Conservation (phyloP, 2,888 invertebrate species). For the Ectemnius cavifrons region DNA sequence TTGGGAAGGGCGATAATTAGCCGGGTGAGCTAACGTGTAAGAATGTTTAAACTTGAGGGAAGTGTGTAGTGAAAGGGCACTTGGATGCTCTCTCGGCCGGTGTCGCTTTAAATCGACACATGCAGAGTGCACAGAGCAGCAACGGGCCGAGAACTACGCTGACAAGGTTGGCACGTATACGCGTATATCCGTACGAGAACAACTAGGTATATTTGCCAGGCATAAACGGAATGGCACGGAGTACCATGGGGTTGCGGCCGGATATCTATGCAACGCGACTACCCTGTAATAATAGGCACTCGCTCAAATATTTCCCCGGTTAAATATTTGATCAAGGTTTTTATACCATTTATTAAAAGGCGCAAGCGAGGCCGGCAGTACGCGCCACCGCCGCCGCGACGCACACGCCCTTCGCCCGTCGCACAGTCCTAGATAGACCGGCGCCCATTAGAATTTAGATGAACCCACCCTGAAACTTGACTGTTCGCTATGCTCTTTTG, state of each 20-base stretch:
- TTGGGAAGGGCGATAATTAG: constrained; percentile 40
- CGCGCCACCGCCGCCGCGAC: constrained; percentile 13
- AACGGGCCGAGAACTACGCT: too few species aligned
- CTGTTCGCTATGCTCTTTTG: not conserved
- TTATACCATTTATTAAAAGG: constrained; percentile 75
- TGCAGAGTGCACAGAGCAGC: constrained; percentile 32
- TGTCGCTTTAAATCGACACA: constrained; percentile 69
- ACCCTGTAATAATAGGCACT: constrained; percentile 71
- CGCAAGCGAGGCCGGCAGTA: constrained; percentile 48
- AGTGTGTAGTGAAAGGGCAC: constrained; percentile 43
- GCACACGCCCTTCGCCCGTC: constrained; percentile 37
- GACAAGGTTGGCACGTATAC: not conserved
- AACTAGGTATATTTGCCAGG: constrained; percentile 71
- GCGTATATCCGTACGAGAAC: constrained; percentile 61
- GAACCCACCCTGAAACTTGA: not conserved
- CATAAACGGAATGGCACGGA: constrained; percentile 68
- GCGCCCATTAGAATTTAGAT: constrained; percentile 31
- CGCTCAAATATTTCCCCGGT: constrained; percentile 73
- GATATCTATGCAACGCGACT: constrained; percentile 64
- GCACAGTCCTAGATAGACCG: constrained; percentile 2
- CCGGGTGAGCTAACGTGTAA: constrained; percentile 27
- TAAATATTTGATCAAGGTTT: constrained; percentile 74
- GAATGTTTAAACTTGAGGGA: constrained; percentile 38
- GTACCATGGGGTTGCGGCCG: constrained; percentile 64
- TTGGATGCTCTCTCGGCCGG: constrained; percentile 36